Evolutionary conservation across 2,113 vertebrate species (phyloP), one percentile per base, ranked within the genome.

Genomic region (Mormyrus iriodes): DNA sequence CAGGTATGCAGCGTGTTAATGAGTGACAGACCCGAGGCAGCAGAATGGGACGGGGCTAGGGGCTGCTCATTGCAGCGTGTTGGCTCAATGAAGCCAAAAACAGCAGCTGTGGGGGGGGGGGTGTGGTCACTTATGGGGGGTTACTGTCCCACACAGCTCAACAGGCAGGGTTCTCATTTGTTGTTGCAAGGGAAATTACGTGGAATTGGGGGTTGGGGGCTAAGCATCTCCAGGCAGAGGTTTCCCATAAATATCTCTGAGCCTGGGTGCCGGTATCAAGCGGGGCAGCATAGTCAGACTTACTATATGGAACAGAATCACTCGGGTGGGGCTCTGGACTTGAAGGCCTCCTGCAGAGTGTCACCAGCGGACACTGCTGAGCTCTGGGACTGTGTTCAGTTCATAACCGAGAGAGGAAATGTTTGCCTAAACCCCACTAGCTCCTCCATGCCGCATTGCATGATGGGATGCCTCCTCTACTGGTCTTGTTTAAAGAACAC

Each of bases 1-100:
- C 93, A 95, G 94, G 93, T 94, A 95, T 95, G 93, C 92, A 0
- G 79, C 1, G 87, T 1, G 93, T 95, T 95, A 96, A 96, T 95
- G 91, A 95, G 94, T 95, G 91, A 94, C 94, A 90, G 86, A 91
- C 86, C 91, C 48, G 93, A 90, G 91, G 92, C 92, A 90, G 89
- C 39, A 21, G 90, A 89, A 90, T 86, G 90, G 91, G 90, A 83
- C 58, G 85, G 91, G 93, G 92, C 91, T 91, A 48, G 91, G 65
- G 42, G 55, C 89, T 88, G 82, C 79, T 93, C 89, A 93, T 93
- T 90, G 21, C 73, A 87, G 31, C 87, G 91, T 89, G 24, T 79
- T 79, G 83, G 73, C 86, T 90, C 90, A 90, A 93, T 88, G 86
- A 89, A 89, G 89, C n/a, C n/a, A 86, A 39, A 53, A 52, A 86